These are phyloP conservation scores for Microtus montanus DNA, from an alignment of 2,113 vertebrate species.

Conservation along the genomic window DNA sequence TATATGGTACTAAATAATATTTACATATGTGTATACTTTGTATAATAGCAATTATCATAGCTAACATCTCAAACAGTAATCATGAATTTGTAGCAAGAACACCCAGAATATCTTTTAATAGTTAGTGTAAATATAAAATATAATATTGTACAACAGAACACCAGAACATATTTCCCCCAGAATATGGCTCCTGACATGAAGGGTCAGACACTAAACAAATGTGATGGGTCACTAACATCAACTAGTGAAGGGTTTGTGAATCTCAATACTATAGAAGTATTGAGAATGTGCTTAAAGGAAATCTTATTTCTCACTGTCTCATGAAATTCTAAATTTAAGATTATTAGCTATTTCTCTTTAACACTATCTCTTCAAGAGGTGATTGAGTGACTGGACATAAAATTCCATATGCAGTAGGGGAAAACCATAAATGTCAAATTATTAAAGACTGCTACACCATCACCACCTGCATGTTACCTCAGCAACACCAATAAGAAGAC, in stretches of 20 bases:
- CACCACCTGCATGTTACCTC: neutral
- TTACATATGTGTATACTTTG: neutral
- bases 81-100: neutral
- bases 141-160: neutral
- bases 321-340: neutral
- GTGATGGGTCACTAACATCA: neutral
- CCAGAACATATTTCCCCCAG: neutral
- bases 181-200: neutral
- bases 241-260: neutral
- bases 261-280: neutral
- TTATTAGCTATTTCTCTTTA: neutral
- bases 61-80: neutral
- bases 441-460: neutral
- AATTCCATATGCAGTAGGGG: neutral
- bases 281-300: neutral
- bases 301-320: neutral
- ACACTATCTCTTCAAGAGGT: neutral
- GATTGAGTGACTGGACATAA: neutral
- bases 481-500: neutral
- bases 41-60: neutral
- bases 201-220: neutral
- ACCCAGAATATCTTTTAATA: neutral
- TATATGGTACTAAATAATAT: too few species aligned
- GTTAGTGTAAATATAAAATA: neutral
- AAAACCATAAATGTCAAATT: neutral